Evolutionary conservation across 2,797 vertebrate species (phyloP).

Genomic region (Thaleichthys pacificus): DNA sequence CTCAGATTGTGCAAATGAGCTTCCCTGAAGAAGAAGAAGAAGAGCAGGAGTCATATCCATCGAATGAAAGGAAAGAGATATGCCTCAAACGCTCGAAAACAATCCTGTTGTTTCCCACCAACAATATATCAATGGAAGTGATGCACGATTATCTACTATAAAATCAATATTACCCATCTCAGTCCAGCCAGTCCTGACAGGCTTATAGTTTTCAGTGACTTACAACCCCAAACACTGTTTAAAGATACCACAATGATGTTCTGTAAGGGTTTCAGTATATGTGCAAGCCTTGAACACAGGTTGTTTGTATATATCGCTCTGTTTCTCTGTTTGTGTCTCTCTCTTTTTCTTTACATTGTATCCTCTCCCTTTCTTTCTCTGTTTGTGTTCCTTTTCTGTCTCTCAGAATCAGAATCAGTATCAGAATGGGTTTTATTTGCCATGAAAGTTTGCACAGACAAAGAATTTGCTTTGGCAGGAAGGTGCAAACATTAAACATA

Average conservation of each 20-base stretch:
- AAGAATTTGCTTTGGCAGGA: no score
- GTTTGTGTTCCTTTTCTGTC: neutral
- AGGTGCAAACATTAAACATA: no score
- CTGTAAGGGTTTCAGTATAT: constrained; percentile 22
- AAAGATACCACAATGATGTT: constrained; percentile 33
- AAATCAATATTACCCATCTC: constrained; percentile 17
- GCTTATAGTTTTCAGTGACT: constrained; percentile 7
- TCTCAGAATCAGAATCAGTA: no score
- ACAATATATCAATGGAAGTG: constrained; percentile 17
- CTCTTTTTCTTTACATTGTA: neutral
- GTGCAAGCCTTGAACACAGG: neutral
- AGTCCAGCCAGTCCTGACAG: constrained; percentile 18
- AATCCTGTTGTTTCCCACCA: constrained; percentile 1
- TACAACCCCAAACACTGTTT: constrained; percentile 23
- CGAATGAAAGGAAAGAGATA: neutral
- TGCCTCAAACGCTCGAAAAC: neutral
- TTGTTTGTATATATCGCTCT: neutral
- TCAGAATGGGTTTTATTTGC: no score
- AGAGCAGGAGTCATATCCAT: neutral
- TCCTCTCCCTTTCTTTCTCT: neutral
- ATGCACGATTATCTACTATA: neutral
- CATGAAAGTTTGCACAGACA: no score
- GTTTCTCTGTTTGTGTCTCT: neutral
- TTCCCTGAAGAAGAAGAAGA: neutral
- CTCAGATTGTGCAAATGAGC: no score